These are phyloP conservation scores for Andrena flavipes DNA, from an alignment of 2,888 invertebrate genomes.

Conservation along the genomic window DNA sequence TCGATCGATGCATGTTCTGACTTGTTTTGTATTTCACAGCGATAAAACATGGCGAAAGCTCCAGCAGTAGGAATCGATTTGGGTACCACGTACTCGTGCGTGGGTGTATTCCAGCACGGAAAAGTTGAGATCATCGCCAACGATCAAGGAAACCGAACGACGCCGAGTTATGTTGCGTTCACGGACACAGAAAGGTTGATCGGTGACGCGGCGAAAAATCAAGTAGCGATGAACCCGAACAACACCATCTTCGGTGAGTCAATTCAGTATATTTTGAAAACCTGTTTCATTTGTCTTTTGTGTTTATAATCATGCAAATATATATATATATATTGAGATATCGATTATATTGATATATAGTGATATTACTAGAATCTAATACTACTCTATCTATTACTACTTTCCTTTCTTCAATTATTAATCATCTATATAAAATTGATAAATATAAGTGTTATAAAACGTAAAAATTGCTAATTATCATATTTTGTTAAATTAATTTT, in stretches of 20 bases:
- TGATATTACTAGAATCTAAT: too few relatives aligned
- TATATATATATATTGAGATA: not conserved
- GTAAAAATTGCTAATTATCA: too few relatives aligned
- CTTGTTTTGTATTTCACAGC: constrained; percentile 18
- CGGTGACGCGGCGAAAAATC: constrained; percentile 95
- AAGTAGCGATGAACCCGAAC: constrained; percentile 93
- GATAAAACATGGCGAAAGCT: constrained; percentile 80
- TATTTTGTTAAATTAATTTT: too few relatives aligned
- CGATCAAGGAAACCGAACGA: constrained; percentile 95
- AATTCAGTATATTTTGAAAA: not conserved
- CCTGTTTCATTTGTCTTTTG: not conserved
- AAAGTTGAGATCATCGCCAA: constrained; percentile 95
- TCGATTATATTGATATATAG: too few relatives aligned
- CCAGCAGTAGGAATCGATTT: constrained; percentile 92
- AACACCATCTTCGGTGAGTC: constrained; percentile 93
- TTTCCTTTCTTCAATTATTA: too few relatives aligned
- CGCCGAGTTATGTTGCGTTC: constrained; percentile 95
- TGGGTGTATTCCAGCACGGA: constrained; percentile 93
- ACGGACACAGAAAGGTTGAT: constrained; percentile 93
- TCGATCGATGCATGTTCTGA: not conserved
- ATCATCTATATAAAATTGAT: too few relatives aligned
- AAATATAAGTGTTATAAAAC: too few relatives aligned
- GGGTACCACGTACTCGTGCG: constrained; percentile 95
- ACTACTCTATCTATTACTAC: too few relatives aligned
- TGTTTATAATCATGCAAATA: not conserved